Conservation (phyloP, 2,888 invertebrate species). For the Pycnomerus fuliginosus region DNA sequence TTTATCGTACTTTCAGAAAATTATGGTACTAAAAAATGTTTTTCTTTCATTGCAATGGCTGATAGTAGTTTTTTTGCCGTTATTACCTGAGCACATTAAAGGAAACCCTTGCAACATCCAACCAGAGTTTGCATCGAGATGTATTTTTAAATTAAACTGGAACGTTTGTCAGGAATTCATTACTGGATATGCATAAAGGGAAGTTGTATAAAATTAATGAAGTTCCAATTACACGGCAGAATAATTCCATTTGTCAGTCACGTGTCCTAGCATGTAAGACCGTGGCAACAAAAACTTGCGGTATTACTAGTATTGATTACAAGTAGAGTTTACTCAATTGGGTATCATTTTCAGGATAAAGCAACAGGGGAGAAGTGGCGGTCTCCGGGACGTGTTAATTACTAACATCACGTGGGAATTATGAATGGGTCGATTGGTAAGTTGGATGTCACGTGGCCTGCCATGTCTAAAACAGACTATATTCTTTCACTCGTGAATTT, state of each 20-base stretch:
- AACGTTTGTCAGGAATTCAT: slow-evolving; percentile 10
- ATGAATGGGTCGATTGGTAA: slow-evolving; percentile 34
- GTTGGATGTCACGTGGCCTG: slow-evolving; percentile 32
- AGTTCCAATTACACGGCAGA: slow-evolving; percentile 7
- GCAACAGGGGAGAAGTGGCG: slow-evolving; percentile 18
- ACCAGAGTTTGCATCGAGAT: no score
- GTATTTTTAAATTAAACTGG: slow-evolving; percentile 6
- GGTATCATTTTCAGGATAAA: slow-evolving; percentile 15
- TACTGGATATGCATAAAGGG: slow-evolving; percentile 11
- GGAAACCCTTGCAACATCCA: no score
- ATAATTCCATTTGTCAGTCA: slow-evolving; percentile 2
- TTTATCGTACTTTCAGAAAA: no score
- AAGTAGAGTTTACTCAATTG: slow-evolving; percentile 16
- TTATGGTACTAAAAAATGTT: no score
- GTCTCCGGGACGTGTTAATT: slow-evolving; percentile 40
- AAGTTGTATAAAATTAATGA: slow-evolving; percentile 20
- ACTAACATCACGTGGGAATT: slow-evolving; percentile 44
- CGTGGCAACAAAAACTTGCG: slow-evolving; percentile 11
- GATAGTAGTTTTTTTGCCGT: no score
- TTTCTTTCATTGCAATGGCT: no score
- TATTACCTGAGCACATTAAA: no score
- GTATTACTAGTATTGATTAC: slow-evolving; percentile 19
- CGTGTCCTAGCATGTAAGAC: slow-evolving; percentile 10
- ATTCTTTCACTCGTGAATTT: slow-evolving; percentile 10
- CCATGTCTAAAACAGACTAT: slow-evolving; percentile 15